Evolutionary conservation across 2,113 vertebrate genomes (phyloP).

Genomic region (Tetraodon nigroviridis): DNA sequence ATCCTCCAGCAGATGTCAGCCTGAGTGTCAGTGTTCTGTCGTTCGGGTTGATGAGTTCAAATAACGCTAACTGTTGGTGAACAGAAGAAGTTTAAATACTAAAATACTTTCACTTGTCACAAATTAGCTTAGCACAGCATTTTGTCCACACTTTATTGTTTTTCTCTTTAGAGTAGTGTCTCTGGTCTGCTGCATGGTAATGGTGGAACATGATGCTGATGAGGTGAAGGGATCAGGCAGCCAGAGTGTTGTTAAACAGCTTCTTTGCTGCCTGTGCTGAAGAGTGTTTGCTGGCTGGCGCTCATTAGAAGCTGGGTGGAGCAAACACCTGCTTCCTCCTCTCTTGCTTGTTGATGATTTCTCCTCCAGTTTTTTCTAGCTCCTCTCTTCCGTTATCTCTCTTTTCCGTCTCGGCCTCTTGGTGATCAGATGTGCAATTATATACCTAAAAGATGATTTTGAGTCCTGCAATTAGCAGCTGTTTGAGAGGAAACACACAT

Average conservation of each 20-base stretch:
- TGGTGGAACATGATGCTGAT: background rate
- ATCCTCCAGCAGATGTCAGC: background rate
- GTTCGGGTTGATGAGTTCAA: too few relatives aligned
- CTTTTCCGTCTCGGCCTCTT: background rate
- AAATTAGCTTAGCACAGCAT: background rate
- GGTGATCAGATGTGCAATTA: conserved; percentile 48
- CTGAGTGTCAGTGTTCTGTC: background rate
- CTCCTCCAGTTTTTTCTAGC: conserved; percentile 3
- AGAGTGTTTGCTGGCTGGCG: conserved; percentile 6
- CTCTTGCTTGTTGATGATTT: background rate
- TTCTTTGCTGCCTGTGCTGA: conserved; percentile 6
- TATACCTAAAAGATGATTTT: conserved; percentile 55
- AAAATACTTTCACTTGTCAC: background rate
- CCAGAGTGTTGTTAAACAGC: background rate
- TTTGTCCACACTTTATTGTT: too few relatives aligned
- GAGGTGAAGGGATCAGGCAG: background rate
- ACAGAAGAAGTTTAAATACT: too few relatives aligned
- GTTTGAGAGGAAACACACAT: conserved; percentile 32
- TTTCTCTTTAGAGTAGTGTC: too few relatives aligned
- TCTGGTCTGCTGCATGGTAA: too few relatives aligned
- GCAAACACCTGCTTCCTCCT: conserved; percentile 45
- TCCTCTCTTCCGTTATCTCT: background rate
- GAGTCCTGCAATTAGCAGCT: conserved; percentile 58
- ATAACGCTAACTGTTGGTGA: too few relatives aligned
- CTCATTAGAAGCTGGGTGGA: conserved; percentile 49